Evolutionary conservation across 2,888 invertebrate species (phyloP).

Genomic region (Tachystola acroxantha): DNA sequence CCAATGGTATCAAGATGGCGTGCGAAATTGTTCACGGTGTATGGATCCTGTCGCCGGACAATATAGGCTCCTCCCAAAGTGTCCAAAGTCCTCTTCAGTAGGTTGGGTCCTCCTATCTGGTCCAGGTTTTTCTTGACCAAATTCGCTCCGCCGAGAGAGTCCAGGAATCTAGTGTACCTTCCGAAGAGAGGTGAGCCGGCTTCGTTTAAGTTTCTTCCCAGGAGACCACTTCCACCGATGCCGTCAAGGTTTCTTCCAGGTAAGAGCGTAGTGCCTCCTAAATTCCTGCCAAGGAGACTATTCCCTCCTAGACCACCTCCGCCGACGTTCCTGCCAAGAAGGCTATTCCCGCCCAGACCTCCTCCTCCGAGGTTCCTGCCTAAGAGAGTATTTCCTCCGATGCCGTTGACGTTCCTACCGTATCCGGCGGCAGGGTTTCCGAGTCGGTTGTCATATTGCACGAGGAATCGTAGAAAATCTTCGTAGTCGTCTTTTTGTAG

Average conservation of each 20-base stretch:
- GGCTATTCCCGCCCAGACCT: slow-evolving; percentile 29
- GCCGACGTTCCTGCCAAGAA: slow-evolving; percentile 26
- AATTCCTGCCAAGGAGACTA: slow-evolving; percentile 6
- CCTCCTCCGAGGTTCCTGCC: slow-evolving; percentile 20
- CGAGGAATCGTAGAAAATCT: slow-evolving; percentile 48
- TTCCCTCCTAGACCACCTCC: slow-evolving; percentile 1
- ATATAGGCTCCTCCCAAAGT: slow-evolving; percentile 64
- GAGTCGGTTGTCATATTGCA: slow-evolving; percentile 39
- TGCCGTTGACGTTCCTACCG: slow-evolving; percentile 7
- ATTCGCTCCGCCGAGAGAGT: slow-evolving; percentile 58
- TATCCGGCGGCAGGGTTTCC: slow-evolving; percentile 26
- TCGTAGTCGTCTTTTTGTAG: slow-evolving; percentile 51
- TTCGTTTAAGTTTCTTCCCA: slow-evolving; percentile 18
- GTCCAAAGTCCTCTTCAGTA: slow-evolving; percentile 59
- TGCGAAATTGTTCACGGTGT: slow-evolving; percentile 73
- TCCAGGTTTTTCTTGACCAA: slow-evolving; percentile 64
- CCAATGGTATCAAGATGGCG: slow-evolving; percentile 56
- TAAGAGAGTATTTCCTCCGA: slow-evolving; percentile 16
- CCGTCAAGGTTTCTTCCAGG: slow-evolving; percentile 28
- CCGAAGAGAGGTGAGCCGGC: slow-evolving; percentile 26
- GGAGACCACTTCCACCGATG: slow-evolving; percentile 16
- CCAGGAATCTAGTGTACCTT: slow-evolving; percentile 36
- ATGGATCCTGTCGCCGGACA: slow-evolving; percentile 63
- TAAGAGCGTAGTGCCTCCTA: slow-evolving; percentile 7
- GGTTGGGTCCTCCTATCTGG: slow-evolving; percentile 60